phyloP scores from a whole-genome alignment of 2,113 vertebrate genomes.

The Origma solitaria region DNA sequence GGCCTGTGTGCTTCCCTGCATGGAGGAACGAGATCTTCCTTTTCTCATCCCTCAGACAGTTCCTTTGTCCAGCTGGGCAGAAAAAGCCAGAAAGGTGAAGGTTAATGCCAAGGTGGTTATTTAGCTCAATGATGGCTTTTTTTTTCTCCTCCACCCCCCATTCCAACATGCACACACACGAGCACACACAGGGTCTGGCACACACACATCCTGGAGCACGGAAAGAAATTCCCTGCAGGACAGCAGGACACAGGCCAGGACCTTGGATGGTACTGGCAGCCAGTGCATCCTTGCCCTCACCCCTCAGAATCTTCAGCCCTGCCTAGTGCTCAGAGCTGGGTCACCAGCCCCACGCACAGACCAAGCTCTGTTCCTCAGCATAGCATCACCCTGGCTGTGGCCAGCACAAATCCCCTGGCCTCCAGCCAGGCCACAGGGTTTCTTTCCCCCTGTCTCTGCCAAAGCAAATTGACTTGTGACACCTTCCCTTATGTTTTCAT shows the following conservation, averaged over 20 bases:
- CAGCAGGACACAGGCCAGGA: not conserved
- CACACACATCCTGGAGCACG: not conserved
- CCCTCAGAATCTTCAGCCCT: not conserved
- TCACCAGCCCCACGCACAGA: not conserved
- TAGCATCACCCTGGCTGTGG: not conserved
- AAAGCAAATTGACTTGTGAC: constrained; percentile 51
- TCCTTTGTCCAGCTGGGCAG: not conserved
- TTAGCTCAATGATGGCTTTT: not conserved
- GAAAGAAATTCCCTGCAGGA: not conserved
- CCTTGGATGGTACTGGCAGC: not conserved
- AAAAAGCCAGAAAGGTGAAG: not conserved
- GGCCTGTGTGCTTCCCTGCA: not conserved
- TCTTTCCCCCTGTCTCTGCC: not conserved
- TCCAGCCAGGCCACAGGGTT: not conserved
- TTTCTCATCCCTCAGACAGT: not conserved
- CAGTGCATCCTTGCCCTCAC: not conserved
- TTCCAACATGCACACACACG: not conserved
- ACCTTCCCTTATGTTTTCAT: constrained; percentile 10
- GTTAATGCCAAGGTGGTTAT: not conserved
- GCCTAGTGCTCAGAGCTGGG: not conserved
- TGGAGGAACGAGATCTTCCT: not conserved
- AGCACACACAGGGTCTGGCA: not conserved
- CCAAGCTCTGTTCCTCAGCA: not conserved
- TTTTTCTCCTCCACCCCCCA: not conserved
- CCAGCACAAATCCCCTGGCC: not conserved